These are phyloP conservation scores for Drosophila nasuta DNA, from an alignment of 1,140 invertebrate genomes.

Conservation along the genomic window DNA sequence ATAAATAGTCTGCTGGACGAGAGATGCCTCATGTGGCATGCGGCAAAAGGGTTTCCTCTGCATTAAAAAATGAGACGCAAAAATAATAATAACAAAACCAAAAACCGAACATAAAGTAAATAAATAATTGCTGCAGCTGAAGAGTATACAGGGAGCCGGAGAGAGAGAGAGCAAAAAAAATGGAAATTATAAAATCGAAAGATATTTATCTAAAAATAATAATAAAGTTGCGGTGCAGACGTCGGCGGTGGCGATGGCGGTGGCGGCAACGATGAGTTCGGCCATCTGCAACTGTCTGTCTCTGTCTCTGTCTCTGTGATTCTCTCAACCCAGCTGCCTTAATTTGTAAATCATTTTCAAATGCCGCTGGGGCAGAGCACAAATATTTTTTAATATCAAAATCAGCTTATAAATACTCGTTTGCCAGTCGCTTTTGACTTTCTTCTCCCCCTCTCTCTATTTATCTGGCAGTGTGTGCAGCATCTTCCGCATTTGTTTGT, in stretches of 20 bases:
- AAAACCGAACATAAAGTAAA: constrained; percentile 45
- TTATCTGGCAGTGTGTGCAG: background rate
- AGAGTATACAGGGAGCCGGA: background rate
- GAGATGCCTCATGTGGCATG: constrained; percentile 38
- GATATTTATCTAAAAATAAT: constrained; percentile 82
- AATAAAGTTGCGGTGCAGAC: constrained; percentile 60
- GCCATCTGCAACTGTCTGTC: constrained; percentile 58
- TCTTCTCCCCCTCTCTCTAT: background rate
- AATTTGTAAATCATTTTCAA: constrained; percentile 78
- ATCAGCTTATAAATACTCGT: constrained; percentile 64
- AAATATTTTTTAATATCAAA: constrained; percentile 61
- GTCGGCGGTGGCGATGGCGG: background rate
- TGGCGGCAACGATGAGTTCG: background rate
- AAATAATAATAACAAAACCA: constrained; percentile 2
- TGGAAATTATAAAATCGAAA: constrained; percentile 64
- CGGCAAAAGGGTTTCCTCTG: constrained; percentile 48
- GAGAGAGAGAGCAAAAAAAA: background rate
- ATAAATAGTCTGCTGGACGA: constrained; percentile 64
- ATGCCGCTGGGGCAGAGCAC: constrained; percentile 22
- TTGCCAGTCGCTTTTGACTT: constrained; percentile 24
- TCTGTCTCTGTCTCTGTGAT: constrained; percentile 19
- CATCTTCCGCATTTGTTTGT: constrained; percentile 81
- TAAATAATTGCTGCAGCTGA: constrained; percentile 66
- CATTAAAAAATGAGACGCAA: constrained; percentile 29
- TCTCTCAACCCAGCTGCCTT: constrained; percentile 62